These are phyloP conservation scores for Eulithis prunata DNA, from an alignment of 2,888 invertebrate species.

Conservation along the genomic window DNA sequence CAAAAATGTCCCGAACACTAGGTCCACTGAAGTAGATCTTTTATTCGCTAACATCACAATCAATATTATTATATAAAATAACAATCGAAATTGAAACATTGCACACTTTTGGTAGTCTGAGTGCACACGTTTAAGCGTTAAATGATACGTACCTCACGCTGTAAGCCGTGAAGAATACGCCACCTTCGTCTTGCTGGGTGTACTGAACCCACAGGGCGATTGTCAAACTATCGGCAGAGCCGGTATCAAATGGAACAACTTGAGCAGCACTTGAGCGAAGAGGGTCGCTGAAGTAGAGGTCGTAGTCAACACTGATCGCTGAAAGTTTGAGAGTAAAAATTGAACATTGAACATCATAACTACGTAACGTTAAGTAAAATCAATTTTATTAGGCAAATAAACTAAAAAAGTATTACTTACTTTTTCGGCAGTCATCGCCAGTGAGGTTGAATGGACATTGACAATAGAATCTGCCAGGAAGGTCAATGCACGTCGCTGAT, in stretches of 20 bases:
- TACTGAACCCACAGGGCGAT: conserved; percentile 99
- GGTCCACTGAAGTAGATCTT: no score
- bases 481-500: conserved; percentile 95
- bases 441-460: conserved; percentile 98
- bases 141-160: conserved; percentile 87
- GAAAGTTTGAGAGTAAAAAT: conserved; percentile 48
- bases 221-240: conserved; percentile 91
- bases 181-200: conserved; percentile 94
- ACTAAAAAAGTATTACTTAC: conserved; percentile 79
- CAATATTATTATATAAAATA: not conserved
- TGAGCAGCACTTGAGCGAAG: conserved; percentile 96
- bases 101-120: not conserved
- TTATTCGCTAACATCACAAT: no score
- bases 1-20: no score
- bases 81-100: no score
- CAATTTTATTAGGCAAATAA: not conserved
- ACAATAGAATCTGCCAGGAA: conserved; percentile 96
- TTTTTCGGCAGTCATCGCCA: conserved; percentile 97
- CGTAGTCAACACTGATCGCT: conserved; percentile 99
- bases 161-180: conserved; percentile 97
- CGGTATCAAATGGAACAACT: conserved; percentile 94
- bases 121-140: no score
- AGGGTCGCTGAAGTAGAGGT: conserved; percentile 96
- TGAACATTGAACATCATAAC: not conserved
- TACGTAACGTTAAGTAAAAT: no score